Evolutionary conservation across 2,113 vertebrate genomes (phyloP).

Genomic region (Fregata magnificens): DNA sequence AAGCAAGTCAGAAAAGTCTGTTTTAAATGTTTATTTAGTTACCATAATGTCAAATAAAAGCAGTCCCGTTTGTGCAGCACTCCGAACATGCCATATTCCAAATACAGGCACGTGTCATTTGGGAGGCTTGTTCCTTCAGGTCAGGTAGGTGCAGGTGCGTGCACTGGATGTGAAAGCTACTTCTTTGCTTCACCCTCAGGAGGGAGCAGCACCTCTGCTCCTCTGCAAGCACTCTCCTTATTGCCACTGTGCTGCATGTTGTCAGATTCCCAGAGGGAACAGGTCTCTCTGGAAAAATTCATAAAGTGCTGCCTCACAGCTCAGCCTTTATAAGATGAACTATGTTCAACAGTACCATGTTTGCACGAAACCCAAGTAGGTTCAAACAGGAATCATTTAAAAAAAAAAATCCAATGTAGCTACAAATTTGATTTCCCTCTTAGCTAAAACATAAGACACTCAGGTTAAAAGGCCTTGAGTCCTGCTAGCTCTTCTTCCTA

Average conservation of each 20-base stretch:
- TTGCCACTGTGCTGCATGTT: neutral
- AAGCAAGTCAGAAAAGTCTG: neutral
- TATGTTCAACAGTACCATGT: neutral
- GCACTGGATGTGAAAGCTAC: neutral
- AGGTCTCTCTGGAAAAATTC: neutral
- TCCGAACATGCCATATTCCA: neutral
- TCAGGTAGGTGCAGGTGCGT: neutral
- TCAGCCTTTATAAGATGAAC: neutral
- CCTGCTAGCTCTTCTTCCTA: neutral
- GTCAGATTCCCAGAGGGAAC: neutral
- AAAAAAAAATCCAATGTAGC: neutral
- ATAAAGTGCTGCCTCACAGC: neutral
- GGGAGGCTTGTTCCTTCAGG: neutral
- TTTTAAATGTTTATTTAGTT: neutral
- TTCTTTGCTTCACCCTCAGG: neutral
- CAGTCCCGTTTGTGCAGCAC: neutral
- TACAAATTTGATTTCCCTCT: neutral
- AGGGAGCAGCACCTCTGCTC: neutral
- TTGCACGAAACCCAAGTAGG: neutral
- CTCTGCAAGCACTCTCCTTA: neutral
- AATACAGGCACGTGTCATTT: accelerated
- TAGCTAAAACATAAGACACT: neutral
- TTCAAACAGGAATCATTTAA: neutral
- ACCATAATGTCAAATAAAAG: neutral
- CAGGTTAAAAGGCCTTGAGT: neutral